phyloP scores from a whole-genome alignment of 2,888 invertebrate genomes.

The Diloba caeruleocephala region DNA sequence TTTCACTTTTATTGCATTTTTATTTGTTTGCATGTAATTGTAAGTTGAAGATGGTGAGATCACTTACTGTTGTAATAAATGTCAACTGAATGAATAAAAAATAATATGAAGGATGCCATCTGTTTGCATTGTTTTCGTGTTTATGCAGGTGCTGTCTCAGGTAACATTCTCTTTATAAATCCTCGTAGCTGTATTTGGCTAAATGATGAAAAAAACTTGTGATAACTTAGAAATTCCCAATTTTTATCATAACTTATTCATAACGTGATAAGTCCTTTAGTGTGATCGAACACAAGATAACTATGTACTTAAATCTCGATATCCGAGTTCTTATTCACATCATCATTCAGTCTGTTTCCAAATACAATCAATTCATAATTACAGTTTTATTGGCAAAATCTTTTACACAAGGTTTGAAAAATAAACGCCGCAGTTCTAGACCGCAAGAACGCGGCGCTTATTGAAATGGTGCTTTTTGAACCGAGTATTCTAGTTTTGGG shows the following conservation, averaged over 20 bases:
- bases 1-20: slow-evolving; percentile 60
- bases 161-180: slow-evolving; percentile 11
- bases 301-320: too few species aligned
- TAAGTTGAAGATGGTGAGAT: slow-evolving; percentile 22
- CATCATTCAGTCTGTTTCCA: too few species aligned
- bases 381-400: too few species aligned
- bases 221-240: background rate
- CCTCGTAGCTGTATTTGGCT: slow-evolving; percentile 15
- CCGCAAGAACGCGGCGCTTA: slow-evolving; percentile 15
- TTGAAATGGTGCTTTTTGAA: slow-evolving; percentile 38
- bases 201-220: slow-evolving; percentile 10
- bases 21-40: slow-evolving; percentile 19
- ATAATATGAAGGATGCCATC: too few species aligned
- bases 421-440: too few species aligned
- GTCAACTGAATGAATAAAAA: too few species aligned
- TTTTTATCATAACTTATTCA: slow-evolving; percentile 4
- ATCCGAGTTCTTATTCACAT: too few species aligned
- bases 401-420: too few species aligned
- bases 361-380: too few species aligned
- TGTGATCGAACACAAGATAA: background rate
- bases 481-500: slow-evolving; percentile 44
- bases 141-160: slow-evolving; percentile 31
- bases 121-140: slow-evolving; percentile 17
- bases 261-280: background rate
- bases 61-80: background rate